phyloP scores from a whole-genome alignment of 1,140 invertebrate genomes.

The Leptoteleia sp. region DNA sequence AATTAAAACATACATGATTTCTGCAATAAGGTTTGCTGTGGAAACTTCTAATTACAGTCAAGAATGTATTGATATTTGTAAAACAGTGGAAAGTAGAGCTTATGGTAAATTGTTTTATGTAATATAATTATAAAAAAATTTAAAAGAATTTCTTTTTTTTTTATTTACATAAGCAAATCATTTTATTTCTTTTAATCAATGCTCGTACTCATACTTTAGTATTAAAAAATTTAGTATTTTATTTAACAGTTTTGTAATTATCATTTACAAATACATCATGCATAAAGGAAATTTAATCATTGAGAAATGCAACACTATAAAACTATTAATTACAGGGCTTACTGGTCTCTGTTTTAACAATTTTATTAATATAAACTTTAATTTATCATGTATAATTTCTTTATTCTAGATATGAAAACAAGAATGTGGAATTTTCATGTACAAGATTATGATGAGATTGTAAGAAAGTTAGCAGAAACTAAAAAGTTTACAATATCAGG shows the following conservation, averaged over 20 bases:
- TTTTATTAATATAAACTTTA: too few species aligned
- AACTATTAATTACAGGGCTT: too few species aligned
- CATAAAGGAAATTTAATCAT: too few species aligned
- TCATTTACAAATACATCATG: too few species aligned
- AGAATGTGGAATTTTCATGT: slow-evolving; percentile 50
- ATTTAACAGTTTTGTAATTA: too few species aligned
- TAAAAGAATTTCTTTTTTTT: not conserved
- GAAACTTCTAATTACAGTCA: slow-evolving; percentile 30
- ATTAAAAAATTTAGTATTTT: too few species aligned
- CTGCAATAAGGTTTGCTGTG: slow-evolving; percentile 32
- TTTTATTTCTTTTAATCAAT: not conserved
- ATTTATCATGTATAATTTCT: too few species aligned
- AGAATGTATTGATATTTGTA: slow-evolving; percentile 44
- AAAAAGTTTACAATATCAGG: slow-evolving; percentile 25
- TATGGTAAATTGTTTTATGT: slow-evolving; percentile 28
- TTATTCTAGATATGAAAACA: slow-evolving; percentile 9
- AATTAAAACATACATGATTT: slow-evolving; percentile 47
- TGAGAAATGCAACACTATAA: too few species aligned
- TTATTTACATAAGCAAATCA: not conserved
- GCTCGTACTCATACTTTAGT: too few species aligned
- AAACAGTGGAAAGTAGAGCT: slow-evolving; percentile 31
- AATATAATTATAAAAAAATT: not conserved
- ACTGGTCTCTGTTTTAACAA: too few species aligned
- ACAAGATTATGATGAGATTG: slow-evolving; percentile 34
- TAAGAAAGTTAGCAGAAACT: slow-evolving; percentile 40